phyloP scores from a whole-genome alignment of 2,888 invertebrate genomes.

The Clusia tigrina region DNA sequence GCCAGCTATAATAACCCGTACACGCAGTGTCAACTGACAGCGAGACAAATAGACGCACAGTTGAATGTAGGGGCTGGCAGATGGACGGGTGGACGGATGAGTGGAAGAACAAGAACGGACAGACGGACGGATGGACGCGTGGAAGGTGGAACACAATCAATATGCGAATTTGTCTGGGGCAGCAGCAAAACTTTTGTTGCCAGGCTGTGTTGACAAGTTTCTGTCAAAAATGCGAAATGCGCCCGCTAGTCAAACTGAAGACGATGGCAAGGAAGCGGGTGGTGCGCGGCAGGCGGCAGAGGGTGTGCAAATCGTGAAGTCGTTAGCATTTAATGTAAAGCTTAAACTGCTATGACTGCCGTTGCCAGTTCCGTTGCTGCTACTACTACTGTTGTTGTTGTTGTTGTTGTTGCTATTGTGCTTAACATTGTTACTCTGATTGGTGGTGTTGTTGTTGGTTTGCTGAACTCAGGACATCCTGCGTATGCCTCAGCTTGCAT shows the following conservation, averaged over 20 bases:
- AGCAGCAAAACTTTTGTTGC: background rate
- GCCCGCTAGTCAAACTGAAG: slow-evolving; percentile 22
- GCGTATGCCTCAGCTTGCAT: too few species aligned
- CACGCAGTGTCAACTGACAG: background rate
- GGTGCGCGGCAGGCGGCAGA: too few species aligned
- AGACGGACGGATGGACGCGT: background rate
- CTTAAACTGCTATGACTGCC: too few species aligned
- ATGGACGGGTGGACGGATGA: background rate
- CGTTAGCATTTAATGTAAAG: too few species aligned
- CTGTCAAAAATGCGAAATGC: slow-evolving; percentile 36
- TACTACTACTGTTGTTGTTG: too few species aligned
- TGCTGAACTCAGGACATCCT: too few species aligned
- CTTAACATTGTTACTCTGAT: too few species aligned
- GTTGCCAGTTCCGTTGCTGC: too few species aligned
- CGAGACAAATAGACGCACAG: background rate
- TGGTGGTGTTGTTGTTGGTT: too few species aligned
- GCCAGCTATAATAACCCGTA: slow-evolving; percentile 3
- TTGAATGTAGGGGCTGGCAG: background rate
- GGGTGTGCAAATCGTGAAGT: too few species aligned
- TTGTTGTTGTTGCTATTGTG: too few species aligned
- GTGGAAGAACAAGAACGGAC: background rate
- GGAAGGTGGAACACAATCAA: background rate
- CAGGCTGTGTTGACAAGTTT: slow-evolving; percentile 35
- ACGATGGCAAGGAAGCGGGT: too few species aligned
- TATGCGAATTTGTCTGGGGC: background rate